These are phyloP conservation scores for Oryzaephilus surinamensis DNA, from an alignment of 1,140 invertebrate genomes.

Conservation along the genomic window DNA sequence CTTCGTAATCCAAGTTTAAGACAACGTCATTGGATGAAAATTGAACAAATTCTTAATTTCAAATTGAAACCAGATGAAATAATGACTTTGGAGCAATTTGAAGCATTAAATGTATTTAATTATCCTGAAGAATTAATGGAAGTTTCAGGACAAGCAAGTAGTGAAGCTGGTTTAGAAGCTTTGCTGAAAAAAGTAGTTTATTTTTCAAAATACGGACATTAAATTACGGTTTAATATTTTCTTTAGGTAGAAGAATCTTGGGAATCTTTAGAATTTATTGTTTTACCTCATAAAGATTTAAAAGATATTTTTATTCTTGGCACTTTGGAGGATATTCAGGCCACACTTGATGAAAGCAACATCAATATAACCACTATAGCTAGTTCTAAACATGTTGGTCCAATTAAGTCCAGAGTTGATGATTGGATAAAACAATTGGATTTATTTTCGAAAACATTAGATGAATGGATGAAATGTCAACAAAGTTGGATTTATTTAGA, in stretches of 20 bases:
- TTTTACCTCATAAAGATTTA: slow-evolving; percentile 65
- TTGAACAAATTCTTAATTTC: slow-evolving; percentile 61
- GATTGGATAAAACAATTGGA: slow-evolving; percentile 68
- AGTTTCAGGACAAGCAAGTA: slow-evolving; percentile 72
- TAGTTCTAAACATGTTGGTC: slow-evolving; percentile 70
- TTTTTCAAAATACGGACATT: slow-evolving; percentile 16
- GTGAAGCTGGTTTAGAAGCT: slow-evolving; percentile 67
- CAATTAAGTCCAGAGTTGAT: slow-evolving; percentile 68
- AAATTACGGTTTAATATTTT: slow-evolving; percentile 36
- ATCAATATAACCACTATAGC: slow-evolving; percentile 77
- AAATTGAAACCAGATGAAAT: slow-evolving; percentile 59
- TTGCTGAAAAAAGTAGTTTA: slow-evolving; percentile 59
- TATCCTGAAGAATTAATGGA: slow-evolving; percentile 65
- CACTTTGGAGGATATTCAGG: slow-evolving; percentile 72
- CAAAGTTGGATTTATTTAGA: slow-evolving; percentile 79
- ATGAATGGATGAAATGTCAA: slow-evolving; percentile 75
- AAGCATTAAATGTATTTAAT: slow-evolving; percentile 62
- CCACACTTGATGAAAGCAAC: slow-evolving; percentile 70
- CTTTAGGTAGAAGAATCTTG: slow-evolving; percentile 67
- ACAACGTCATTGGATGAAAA: slow-evolving; percentile 69
- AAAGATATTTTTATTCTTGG: slow-evolving; percentile 76
- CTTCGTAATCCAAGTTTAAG: slow-evolving; percentile 64
- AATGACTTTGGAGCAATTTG: slow-evolving; percentile 52
- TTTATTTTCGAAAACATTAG: slow-evolving; percentile 63
- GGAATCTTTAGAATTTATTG: slow-evolving; percentile 65